Evolutionary conservation across 64 coral and sea anemone genomes (phyloP).

Genomic region (Exaiptasia diaphana): DNA sequence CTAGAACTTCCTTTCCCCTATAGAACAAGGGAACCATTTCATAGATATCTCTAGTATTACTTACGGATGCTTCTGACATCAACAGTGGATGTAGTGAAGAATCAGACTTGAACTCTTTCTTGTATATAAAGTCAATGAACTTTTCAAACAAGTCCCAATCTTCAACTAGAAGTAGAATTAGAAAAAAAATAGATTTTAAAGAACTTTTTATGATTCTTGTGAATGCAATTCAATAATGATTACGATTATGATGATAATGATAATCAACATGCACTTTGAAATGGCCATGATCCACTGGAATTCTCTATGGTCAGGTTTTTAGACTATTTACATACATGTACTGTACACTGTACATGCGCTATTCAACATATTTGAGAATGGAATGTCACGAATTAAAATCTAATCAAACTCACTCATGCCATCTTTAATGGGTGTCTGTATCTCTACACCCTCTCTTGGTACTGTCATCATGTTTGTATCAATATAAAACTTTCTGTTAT

Average conservation of each 20-base stretch:
- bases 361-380: neutral
- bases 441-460: slow-evolving; percentile 84
- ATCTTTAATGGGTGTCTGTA: slow-evolving; percentile 87
- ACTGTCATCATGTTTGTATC: slow-evolving; percentile 83
- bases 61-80: slow-evolving; percentile 97
- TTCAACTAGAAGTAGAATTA: slow-evolving; percentile 67
- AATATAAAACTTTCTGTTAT: slow-evolving; percentile 80
- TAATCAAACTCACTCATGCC: slow-evolving; percentile 76
- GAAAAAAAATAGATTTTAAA: slow-evolving; percentile 15
- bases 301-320: neutral
- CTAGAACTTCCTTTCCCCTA: too few species aligned
- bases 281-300: neutral
- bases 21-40: too few species aligned
- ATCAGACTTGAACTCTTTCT: slow-evolving; percentile 84
- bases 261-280: too few species aligned
- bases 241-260: too few species aligned
- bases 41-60: too few species aligned
- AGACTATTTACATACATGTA: slow-evolving; percentile 11
- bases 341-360: neutral
- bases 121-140: slow-evolving; percentile 81
- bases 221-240: too few species aligned
- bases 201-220: neutral
- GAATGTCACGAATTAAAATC: neutral
- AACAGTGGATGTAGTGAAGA: slow-evolving; percentile 76
- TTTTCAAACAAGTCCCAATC: slow-evolving; percentile 98